Conservation (phyloP, 2,888 invertebrate species). For the Plutella xylostella region DNA sequence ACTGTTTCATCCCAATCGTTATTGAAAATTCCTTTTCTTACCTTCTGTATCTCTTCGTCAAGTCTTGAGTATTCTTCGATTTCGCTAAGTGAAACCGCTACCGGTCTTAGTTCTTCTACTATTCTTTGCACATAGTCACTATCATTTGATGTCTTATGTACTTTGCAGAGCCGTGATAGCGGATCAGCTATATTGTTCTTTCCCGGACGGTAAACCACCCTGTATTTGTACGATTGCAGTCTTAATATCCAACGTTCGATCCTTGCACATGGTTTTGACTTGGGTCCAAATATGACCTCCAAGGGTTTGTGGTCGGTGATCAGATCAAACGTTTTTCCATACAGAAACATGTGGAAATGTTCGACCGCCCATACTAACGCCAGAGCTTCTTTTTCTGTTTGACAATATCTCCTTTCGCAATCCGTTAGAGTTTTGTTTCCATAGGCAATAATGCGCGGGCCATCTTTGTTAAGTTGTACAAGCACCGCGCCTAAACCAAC, state of each 20-base stretch:
- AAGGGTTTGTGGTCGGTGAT: slow-evolving; percentile 33
- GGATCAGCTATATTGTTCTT: slow-evolving; percentile 19
- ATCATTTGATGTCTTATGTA: neutral
- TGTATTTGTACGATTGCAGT: slow-evolving; percentile 19
- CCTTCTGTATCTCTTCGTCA: slow-evolving; percentile 11
- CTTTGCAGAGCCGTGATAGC: neutral
- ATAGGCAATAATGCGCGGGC: slow-evolving; percentile 23
- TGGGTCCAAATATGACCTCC: slow-evolving; percentile 19
- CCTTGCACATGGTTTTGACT: slow-evolving; percentile 21
- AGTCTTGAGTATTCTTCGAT: slow-evolving; percentile 6
- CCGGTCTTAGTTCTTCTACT: neutral
- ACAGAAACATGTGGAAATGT: slow-evolving; percentile 20
- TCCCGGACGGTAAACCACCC: slow-evolving; percentile 14
- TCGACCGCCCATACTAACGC: slow-evolving; percentile 23
- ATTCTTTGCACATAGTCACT: neutral
- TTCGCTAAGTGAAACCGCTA: slow-evolving; percentile 7
- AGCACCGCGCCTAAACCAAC: slow-evolving; percentile 19
- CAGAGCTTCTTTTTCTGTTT: slow-evolving; percentile 24
- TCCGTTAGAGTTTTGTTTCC: slow-evolving; percentile 22
- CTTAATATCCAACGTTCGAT: slow-evolving; percentile 20
- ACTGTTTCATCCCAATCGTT: slow-evolving; percentile 13
- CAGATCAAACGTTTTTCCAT: slow-evolving; percentile 24
- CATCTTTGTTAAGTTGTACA: slow-evolving; percentile 12
- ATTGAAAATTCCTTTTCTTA: slow-evolving; percentile 9
- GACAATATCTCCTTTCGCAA: slow-evolving; percentile 22